Base-by-base conservation (phyloP, 2,888 invertebrate genomes). In the Zaprionus lineosus region DNA sequence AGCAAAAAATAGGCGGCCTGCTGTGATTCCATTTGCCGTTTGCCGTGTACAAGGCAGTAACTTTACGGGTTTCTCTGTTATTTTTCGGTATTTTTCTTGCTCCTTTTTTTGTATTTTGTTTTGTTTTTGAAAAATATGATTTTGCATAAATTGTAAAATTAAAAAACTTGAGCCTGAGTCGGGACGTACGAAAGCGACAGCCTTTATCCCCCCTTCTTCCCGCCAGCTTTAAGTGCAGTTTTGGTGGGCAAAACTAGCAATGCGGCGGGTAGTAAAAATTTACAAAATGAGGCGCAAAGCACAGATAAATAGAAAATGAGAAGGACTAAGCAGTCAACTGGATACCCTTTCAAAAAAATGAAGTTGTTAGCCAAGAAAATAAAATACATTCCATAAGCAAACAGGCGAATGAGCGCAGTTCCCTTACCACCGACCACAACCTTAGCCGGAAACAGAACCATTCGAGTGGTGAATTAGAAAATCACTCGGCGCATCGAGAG, bases 21-120 rank as follows among this genome's bases (percentile, higher is more conserved):
- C 86, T 77, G 81, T 77, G 86, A 86, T 82, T 86, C 84, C 82
- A 74, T 84, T 82, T 81, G 19, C 36, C 43, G 2, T 44, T 62
- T 60, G 48, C 60, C 57, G 53, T 58, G 44, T 56, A 33, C 43
- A 53, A 62, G 63, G 51, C 44, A 59, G 55, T 39, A 57, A 62
- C 48, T 52, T 58, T n/a, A n/a, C n/a, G n/a, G n/a, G n/a, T n/a
- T n/a, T n/a, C n/a, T n/a, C n/a, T n/a, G n/a, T n/a, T n/a, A n/a
- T n/a, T n/a, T n/a, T n/a, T n/a, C n/a, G n/a, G n/a, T n/a, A n/a
- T n/a, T 74, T 76, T 74, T 57, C 61, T 24, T 24, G 24, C 24
- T 24, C 5, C 19, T 19, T 19, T 19, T 24, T 24, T 24, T n/a
- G 51, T 70, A 11, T 31, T 4, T 31, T 31, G n/a, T 31, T 74